phyloP scores from a whole-genome alignment of 2,797 vertebrate species.

The Limosa lapponica region DNA sequence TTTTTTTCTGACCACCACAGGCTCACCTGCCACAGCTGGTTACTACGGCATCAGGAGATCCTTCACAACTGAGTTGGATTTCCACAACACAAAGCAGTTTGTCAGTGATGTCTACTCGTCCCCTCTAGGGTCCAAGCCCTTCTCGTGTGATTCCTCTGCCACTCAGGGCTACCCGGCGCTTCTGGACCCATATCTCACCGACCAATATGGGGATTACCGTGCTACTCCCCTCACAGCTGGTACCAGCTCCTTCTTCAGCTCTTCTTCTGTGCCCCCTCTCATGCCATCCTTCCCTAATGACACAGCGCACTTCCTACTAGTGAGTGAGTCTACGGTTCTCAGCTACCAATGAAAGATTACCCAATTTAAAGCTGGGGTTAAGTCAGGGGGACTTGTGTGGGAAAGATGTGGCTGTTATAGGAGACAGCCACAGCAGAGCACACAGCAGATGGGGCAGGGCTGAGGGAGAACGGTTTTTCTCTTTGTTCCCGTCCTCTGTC shows the following conservation, averaged over 20 bases:
- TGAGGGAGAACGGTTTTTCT: neutral
- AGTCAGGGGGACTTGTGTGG: accelerated
- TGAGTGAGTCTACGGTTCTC: slow-evolving; percentile 64
- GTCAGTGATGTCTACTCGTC: slow-evolving; percentile 81
- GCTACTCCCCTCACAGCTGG: slow-evolving; percentile 76
- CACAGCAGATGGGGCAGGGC: neutral
- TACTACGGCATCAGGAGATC: slow-evolving; percentile 88
- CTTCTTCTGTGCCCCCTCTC: slow-evolving; percentile 82
- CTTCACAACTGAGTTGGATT: slow-evolving; percentile 87
- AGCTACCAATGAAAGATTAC: neutral
- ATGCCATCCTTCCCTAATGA: slow-evolving; percentile 86
- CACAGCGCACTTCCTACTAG: slow-evolving; percentile 84
- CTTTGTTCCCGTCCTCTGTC: neutral
- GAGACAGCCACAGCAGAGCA: neutral
- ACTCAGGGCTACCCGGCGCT: slow-evolving; percentile 82
- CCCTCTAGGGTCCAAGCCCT: slow-evolving; percentile 80
- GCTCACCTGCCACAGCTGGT: slow-evolving; percentile 80
- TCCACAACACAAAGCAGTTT: slow-evolving; percentile 84
- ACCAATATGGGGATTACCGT: slow-evolving; percentile 85
- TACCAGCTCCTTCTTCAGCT: slow-evolving; percentile 80
- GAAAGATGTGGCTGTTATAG: neutral
- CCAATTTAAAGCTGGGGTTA: neutral
- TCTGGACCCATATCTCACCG: slow-evolving; percentile 87
- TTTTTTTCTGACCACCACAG: slow-evolving; percentile 70
- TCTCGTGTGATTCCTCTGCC: slow-evolving; percentile 82